Percentiles rank a stretch among this genome's conserved stretches.
These are phyloP conservation scores for Apogon hyalosoma DNA, from an alignment of 2,797 vertebrate species.

Conservation along the genomic window DNA sequence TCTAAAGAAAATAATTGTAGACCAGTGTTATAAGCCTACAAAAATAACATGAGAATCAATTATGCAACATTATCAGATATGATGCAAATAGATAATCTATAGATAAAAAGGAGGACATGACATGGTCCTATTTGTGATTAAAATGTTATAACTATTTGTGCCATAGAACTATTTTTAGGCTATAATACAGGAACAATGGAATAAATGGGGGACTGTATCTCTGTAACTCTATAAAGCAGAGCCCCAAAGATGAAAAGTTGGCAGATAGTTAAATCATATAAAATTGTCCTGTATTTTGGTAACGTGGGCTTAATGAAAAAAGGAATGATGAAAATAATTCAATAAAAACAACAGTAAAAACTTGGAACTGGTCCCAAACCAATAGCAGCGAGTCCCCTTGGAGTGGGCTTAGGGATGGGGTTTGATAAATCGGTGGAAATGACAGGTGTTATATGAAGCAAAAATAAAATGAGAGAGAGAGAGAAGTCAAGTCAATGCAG, in stretches of 20 bases:
- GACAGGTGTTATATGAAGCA: slow-evolving; percentile 74
- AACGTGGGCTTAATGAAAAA: slow-evolving; percentile 66
- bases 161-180: neutral
- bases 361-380: slow-evolving; percentile 46
- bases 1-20: no score
- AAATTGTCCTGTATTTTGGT: slow-evolving; percentile 40
- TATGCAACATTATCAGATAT: no score
- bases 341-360: slow-evolving; percentile 58
- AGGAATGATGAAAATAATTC: slow-evolving; percentile 64
- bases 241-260: slow-evolving; percentile 28
- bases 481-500: slow-evolving; percentile 59
- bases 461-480: slow-evolving; percentile 46
- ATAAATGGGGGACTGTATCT: no score
- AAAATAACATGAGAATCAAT: no score
- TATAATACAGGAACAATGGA: neutral
- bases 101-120: no score
- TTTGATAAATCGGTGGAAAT: slow-evolving; percentile 68
- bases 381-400: slow-evolving; percentile 56
- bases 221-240: no score
- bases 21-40: no score
- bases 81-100: no score
- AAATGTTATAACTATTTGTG: neutral
- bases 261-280: slow-evolving; percentile 30
- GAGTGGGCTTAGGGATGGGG: slow-evolving; percentile 39
- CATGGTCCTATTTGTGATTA: neutral